Evolutionary conservation across 2,888 invertebrate genomes (phyloP).

Genomic region (Leptinotarsa haldemani): DNA sequence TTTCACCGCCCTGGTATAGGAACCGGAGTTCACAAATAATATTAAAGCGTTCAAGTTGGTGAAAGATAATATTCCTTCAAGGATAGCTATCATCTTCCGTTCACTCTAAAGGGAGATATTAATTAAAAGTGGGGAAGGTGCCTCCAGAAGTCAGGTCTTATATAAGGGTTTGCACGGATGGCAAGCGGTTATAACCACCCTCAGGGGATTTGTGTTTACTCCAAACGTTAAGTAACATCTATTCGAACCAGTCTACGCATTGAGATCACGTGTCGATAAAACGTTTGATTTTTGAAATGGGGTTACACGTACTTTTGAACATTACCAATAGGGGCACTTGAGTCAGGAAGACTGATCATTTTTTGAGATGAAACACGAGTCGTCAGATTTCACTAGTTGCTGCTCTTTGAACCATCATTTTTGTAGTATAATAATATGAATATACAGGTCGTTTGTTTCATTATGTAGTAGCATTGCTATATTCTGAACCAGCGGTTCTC

Average conservation of each 20-base stretch:
- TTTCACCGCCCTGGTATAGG: too few relatives aligned
- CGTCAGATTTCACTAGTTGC: too few relatives aligned
- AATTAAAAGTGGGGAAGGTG: neutral
- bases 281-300: neutral
- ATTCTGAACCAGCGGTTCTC: too few relatives aligned
- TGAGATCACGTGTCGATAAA: neutral
- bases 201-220: conserved; percentile 20
- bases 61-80: neutral
- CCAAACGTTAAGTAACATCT: neutral
- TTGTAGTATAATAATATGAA: too few relatives aligned
- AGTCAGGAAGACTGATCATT: too few relatives aligned
- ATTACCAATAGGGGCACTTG: too few relatives aligned
- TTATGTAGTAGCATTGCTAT: too few relatives aligned
- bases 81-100: neutral
- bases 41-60: neutral
- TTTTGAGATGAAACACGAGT: too few relatives aligned
- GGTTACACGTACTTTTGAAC: too few relatives aligned
- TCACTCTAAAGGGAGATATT: neutral
- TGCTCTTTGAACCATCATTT: too few relatives aligned
- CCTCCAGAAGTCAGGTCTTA: conserved; percentile 15
- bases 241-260: neutral
- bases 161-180: conserved; percentile 18
- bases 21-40: too few relatives aligned
- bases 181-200: conserved; percentile 26
- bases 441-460: too few relatives aligned